phyloP scores from a whole-genome alignment of 2,888 invertebrate species.

The Drosophila dives region DNA sequence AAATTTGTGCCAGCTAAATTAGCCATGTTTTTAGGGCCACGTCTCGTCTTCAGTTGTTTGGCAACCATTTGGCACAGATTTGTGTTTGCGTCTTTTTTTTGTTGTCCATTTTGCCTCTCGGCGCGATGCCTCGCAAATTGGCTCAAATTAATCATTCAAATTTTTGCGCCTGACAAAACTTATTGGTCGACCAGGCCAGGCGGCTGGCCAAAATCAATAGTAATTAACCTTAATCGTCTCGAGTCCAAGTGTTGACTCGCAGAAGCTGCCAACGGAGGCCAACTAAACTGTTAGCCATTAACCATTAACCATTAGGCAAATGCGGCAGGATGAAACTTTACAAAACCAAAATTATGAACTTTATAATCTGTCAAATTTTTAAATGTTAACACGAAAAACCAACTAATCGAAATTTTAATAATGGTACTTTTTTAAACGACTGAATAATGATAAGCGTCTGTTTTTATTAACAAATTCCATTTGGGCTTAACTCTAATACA shows the following conservation, averaged over 20 bases:
- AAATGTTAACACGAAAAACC: not conserved
- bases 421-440: not conserved
- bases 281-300: slow-evolving; percentile 10
- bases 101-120: slow-evolving; percentile 7
- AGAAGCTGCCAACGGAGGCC: slow-evolving; percentile 37
- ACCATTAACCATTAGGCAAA: slow-evolving; percentile 20
- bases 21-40: slow-evolving; percentile 69
- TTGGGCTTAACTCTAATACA: not conserved
- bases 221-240: slow-evolving; percentile 73
- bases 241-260: slow-evolving; percentile 41
- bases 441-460: not conserved
- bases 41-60: slow-evolving; percentile 36
- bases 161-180: slow-evolving; percentile 59
- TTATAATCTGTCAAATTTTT: not conserved
- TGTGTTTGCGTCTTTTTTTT: slow-evolving; percentile 6
- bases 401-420: not conserved
- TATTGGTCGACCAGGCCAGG: slow-evolving; percentile 4
- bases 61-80: slow-evolving; percentile 69
- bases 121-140: slow-evolving; percentile 54
- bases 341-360: slow-evolving; percentile 10
- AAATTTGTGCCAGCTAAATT: slow-evolving; percentile 74
- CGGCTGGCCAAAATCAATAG: slow-evolving; percentile 68
- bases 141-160: slow-evolving; percentile 72
- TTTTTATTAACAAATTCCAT: not conserved
- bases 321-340: slow-evolving; percentile 17